Conservation (phyloP, 2,113 vertebrate genomes). For the Abramis brama region DNA sequence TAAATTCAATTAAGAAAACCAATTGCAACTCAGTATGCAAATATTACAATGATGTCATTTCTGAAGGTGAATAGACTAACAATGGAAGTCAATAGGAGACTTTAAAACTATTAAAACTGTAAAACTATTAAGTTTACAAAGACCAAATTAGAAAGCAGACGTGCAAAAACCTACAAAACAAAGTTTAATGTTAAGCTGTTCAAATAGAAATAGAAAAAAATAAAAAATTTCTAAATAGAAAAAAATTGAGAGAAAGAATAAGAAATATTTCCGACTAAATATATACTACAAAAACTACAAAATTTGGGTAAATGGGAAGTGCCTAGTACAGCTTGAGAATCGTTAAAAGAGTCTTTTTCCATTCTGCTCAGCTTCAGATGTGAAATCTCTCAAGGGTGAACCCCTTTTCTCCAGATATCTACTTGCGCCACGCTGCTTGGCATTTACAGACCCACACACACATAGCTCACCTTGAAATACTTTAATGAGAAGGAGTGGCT, state of each 20-base stretch:
- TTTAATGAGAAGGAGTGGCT: slow-evolving; percentile 13
- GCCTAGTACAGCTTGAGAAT: not conserved
- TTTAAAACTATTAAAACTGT: not conserved
- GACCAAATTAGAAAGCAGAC: not conserved
- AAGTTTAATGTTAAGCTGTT: not conserved
- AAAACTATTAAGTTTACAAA: not conserved
- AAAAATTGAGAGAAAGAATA: not conserved
- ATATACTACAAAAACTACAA: not conserved
- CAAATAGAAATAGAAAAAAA: not conserved
- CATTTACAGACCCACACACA: slow-evolving; percentile 10
- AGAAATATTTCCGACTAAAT: not conserved
- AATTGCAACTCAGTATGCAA: not conserved
- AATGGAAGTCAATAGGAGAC: not conserved
- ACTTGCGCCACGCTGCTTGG: not conserved
- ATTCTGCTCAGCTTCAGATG: not conserved
- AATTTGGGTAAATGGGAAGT: not conserved
- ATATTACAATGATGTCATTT: not conserved
- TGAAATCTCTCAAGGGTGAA: not conserved
- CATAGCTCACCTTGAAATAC: slow-evolving; percentile 22
- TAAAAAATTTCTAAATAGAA: not conserved
- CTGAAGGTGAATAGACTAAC: not conserved
- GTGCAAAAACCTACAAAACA: not conserved
- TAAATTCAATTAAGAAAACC: not conserved
- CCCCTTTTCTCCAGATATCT: not conserved
- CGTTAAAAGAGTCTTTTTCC: not conserved